Evolutionary conservation across 2,888 invertebrate genomes (phyloP).

Genomic region (Trypoxylon attenuatum): DNA sequence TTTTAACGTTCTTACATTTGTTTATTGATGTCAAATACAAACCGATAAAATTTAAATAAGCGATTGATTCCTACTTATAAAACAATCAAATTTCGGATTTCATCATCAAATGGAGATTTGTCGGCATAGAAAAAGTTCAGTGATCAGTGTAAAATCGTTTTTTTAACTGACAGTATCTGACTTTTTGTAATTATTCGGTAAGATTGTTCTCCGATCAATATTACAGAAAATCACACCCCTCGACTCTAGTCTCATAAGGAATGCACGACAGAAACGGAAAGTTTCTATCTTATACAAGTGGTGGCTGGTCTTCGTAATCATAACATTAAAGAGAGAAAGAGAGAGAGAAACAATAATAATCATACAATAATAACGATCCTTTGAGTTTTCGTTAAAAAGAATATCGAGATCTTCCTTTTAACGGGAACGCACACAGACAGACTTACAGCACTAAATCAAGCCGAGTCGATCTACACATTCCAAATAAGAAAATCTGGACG

Average conservation of each 20-base stretch:
- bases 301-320: conserved; percentile 9
- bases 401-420: conserved; percentile 4
- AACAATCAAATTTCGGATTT: conserved; percentile 27
- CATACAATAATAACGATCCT: conserved; percentile 3
- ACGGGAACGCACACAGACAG: conserved; percentile 16
- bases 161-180: conserved; percentile 17
- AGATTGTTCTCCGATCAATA: conserved; percentile 2
- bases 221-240: conserved; percentile 25
- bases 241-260: conserved; percentile 8
- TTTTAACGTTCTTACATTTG: conserved; percentile 56
- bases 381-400: conserved; percentile 17
- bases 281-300: conserved; percentile 4
- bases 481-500: background rate
- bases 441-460: conserved; percentile 11
- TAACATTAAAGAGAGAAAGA: too few species aligned
- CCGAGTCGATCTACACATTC: background rate
- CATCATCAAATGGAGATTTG: conserved; percentile 31
- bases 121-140: conserved; percentile 30
- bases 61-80: conserved; percentile 43
- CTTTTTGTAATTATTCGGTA: background rate
- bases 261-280: conserved; percentile 35
- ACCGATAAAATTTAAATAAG: conserved; percentile 57
- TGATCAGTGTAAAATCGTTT: conserved; percentile 31
- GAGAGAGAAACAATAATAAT: conserved; percentile 33
- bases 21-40: conserved; percentile 67